phyloP scores from a whole-genome alignment of 2,797 vertebrate species.

The Coregonus suidteri region DNA sequence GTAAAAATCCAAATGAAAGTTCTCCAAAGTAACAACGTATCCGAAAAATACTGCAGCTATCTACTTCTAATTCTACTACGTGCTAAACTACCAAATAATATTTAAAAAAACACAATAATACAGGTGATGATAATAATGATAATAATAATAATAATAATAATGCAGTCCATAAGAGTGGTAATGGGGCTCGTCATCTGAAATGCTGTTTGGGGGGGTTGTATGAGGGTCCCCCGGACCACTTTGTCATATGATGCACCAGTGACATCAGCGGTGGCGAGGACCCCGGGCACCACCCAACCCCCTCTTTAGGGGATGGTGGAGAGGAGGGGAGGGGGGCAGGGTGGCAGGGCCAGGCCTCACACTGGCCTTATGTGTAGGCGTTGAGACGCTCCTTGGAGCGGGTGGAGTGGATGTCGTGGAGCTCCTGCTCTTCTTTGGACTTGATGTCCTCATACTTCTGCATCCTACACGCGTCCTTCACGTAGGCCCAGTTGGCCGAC shows the following conservation, averaged over 20 bases:
- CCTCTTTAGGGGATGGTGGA: conserved; percentile 65
- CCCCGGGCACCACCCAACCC: conserved; percentile 66
- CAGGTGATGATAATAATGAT: conserved; percentile 24
- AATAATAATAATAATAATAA: conserved; percentile 59
- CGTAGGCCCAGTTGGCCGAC: conserved; percentile 98
- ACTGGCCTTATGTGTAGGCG: conserved; percentile 90
- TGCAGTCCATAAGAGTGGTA: conserved; percentile 78
- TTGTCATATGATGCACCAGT: conserved; percentile 78
- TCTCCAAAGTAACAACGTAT: conserved; percentile 26
- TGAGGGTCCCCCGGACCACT: conserved; percentile 50
- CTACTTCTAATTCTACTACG: conserved; percentile 65
- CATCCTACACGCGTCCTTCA: conserved; percentile 98
- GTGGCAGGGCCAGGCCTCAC: conserved; percentile 63
- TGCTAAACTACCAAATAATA: not conserved
- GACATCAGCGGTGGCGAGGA: conserved; percentile 70
- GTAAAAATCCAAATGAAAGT: conserved; percentile 44
- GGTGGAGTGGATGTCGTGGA: conserved; percentile 97
- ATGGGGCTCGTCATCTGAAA: conserved; percentile 76
- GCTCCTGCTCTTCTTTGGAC: conserved; percentile 98
- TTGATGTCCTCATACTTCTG: conserved; percentile 99
- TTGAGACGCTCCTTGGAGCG: conserved; percentile 99
- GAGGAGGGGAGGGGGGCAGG: conserved; percentile 44
- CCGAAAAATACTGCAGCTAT: conserved; percentile 57
- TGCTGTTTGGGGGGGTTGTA: conserved; percentile 54
- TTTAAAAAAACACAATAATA: conserved; percentile 8